phyloP scores from a whole-genome alignment of 2,113 vertebrate species.

The Anthoscopus minutus region DNA sequence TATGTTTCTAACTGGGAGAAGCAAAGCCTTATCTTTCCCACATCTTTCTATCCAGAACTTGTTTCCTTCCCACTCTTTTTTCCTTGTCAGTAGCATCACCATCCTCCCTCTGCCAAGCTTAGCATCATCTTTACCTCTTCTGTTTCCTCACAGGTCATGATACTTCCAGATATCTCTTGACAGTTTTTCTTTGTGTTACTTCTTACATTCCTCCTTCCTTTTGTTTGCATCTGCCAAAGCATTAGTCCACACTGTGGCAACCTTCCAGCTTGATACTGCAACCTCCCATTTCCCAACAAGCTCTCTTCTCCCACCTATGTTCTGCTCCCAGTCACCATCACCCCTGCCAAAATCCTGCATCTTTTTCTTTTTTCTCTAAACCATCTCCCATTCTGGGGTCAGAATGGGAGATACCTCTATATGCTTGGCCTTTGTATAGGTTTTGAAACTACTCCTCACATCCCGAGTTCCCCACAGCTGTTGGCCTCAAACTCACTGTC shows the following conservation, averaged over 20 bases:
- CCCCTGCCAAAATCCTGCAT: background rate
- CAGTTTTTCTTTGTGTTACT: background rate
- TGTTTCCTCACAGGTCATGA: background rate
- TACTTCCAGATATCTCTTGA: background rate
- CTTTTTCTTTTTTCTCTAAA: background rate
- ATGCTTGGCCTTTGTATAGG: background rate
- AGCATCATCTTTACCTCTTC: background rate
- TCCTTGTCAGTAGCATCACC: background rate
- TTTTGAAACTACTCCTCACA: background rate
- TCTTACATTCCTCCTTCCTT: background rate
- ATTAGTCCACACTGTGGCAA: conserved; percentile 42
- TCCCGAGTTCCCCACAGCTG: background rate
- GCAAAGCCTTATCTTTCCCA: background rate
- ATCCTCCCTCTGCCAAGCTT: background rate
- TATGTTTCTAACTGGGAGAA: background rate
- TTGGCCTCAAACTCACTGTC: background rate
- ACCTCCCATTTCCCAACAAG: background rate
- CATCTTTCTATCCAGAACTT: background rate
- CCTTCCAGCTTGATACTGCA: conserved; percentile 43
- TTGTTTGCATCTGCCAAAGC: conserved; percentile 27
- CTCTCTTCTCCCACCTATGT: conserved; percentile 3
- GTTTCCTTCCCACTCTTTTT: background rate
- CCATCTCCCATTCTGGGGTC: background rate
- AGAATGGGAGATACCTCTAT: too few relatives aligned
- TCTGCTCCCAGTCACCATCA: background rate